Conservation (phyloP, 2,113 vertebrate genomes). For the Anhinga anhinga region DNA sequence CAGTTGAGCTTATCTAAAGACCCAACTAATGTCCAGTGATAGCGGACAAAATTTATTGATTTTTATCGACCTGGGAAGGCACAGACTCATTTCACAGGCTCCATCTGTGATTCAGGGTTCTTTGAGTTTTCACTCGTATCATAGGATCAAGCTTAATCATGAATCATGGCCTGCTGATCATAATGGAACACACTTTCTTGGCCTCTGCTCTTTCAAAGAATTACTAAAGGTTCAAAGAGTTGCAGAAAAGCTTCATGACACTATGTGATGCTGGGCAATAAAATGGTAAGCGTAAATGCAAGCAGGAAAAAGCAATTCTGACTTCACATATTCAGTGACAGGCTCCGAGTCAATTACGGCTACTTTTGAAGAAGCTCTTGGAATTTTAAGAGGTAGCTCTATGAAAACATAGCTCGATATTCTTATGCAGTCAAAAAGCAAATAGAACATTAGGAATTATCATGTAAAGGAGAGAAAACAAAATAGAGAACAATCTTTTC, state of each 20-base stretch:
- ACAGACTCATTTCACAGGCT: background rate
- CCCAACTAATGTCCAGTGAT: background rate
- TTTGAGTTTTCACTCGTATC: background rate
- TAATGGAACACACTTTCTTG: background rate
- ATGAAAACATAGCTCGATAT: background rate
- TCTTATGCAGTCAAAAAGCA: background rate
- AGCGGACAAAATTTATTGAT: background rate
- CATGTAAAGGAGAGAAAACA: background rate
- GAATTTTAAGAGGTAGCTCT: background rate
- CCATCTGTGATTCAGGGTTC: background rate
- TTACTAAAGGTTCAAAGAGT: background rate
- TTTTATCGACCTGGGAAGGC: background rate
- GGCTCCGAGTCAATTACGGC: background rate
- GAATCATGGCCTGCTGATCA: background rate
- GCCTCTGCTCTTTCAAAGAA: background rate
- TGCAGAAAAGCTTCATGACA: background rate
- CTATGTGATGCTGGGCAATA: background rate
- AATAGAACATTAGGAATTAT: background rate
- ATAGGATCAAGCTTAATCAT: background rate
- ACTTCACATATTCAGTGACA: background rate
- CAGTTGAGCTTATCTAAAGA: background rate
- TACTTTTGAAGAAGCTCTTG: background rate
- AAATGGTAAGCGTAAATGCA: background rate
- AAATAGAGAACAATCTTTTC: background rate
- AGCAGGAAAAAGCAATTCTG: background rate